phyloP scores from a whole-genome alignment of 2,888 invertebrate genomes.

The Patella depressa region DNA sequence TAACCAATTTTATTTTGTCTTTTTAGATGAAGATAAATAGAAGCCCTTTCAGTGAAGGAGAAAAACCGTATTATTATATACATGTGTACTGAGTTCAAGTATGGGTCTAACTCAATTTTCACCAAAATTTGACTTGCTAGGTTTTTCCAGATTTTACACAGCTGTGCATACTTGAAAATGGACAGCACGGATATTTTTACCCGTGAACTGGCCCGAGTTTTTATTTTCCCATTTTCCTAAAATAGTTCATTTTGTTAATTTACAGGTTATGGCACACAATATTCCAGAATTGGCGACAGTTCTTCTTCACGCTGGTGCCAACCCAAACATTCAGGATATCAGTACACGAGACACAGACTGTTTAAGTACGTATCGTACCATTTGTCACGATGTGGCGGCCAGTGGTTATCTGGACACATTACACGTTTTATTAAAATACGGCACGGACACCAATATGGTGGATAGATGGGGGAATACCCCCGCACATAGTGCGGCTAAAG shows the following conservation, averaged over 20 bases:
- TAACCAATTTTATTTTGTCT: no score
- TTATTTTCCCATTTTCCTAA: no score
- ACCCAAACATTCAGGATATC: constrained; percentile 26
- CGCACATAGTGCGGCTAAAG: constrained; percentile 28
- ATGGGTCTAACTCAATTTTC: no score
- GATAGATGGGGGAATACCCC: constrained; percentile 32
- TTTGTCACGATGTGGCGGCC: constrained; percentile 31
- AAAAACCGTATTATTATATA: no score
- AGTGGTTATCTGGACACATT: constrained; percentile 24
- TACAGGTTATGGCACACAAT: constrained; percentile 28
- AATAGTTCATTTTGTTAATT: not conserved
- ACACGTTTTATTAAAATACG: constrained; percentile 23
- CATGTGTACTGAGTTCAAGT: no score
- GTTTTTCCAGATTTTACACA: no score
- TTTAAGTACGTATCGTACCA: constrained; percentile 25
- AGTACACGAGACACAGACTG: constrained; percentile 4
- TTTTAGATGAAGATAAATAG: no score
- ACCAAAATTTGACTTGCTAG: no score
- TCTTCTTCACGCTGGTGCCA: constrained; percentile 25
- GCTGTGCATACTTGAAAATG: no score
- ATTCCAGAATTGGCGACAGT: constrained; percentile 25
- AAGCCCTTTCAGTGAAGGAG: no score
- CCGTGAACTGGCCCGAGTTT: no score
- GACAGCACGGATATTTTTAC: no score
- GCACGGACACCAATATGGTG: constrained; percentile 26